Conservation (phyloP, 2,113 vertebrate genomes). For the Sebastes fasciatus region DNA sequence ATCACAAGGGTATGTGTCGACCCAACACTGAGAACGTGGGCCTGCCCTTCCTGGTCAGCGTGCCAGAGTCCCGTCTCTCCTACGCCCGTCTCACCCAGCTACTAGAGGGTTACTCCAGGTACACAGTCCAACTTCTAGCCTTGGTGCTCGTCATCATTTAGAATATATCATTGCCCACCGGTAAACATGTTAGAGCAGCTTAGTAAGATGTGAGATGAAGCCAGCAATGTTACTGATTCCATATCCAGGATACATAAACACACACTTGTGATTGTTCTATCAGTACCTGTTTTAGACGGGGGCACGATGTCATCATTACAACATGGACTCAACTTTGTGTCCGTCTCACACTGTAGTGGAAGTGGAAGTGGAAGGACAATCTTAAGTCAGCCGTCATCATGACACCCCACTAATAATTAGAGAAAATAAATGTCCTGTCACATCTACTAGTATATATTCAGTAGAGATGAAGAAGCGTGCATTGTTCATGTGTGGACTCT, state of each 20-base stretch:
- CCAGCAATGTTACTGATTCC: not conserved
- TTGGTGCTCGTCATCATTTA: not conserved
- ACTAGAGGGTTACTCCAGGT: conserved; percentile 96
- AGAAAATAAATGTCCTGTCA: not conserved
- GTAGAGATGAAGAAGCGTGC: not conserved
- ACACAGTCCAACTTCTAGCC: not conserved
- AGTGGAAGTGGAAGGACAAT: no score
- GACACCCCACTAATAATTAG: not conserved
- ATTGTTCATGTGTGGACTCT: not conserved
- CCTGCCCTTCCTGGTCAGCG: conserved; percentile 94
- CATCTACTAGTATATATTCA: not conserved
- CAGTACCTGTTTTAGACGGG: not conserved
- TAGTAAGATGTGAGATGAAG: not conserved
- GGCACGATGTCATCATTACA: not conserved
- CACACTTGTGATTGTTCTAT: not conserved
- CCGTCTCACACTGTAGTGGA: no score
- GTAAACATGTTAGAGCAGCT: not conserved
- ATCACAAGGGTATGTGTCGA: conserved; percentile 91
- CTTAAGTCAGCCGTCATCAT: no score
- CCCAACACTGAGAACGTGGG: conserved; percentile 92
- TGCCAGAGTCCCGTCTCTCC: conserved; percentile 93
- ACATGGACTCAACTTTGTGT: not conserved
- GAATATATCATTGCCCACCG: not conserved
- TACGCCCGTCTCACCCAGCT: conserved; percentile 92
- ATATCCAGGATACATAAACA: not conserved